Evolutionary conservation across 1,140 invertebrate genomes (phyloP).

Genomic region (Ganaspis sp.): DNA sequence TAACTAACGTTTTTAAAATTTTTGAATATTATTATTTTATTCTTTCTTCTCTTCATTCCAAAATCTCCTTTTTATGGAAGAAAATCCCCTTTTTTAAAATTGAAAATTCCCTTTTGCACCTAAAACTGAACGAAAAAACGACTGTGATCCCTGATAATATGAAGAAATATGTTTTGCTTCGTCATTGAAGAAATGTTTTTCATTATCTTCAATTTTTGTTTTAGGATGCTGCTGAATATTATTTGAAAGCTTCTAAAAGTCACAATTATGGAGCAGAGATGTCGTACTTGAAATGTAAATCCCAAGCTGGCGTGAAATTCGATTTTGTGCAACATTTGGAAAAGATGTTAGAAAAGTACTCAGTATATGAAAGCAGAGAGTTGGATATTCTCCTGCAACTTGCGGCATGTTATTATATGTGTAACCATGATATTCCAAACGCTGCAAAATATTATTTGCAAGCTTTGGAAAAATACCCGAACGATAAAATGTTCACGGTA

Average conservation of each 20-base stretch:
- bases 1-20: too few species aligned
- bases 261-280: constrained; percentile 15
- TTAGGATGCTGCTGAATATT: constrained; percentile 26
- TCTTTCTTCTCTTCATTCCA: too few species aligned
- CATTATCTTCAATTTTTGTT: too few species aligned
- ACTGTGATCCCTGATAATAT: too few species aligned
- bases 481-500: neutral
- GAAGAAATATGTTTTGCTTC: too few species aligned
- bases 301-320: neutral
- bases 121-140: too few species aligned
- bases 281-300: neutral
- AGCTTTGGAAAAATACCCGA: constrained; percentile 21
- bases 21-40: too few species aligned
- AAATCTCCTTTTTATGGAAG: too few species aligned
- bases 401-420: constrained; percentile 11
- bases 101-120: too few species aligned
- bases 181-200: too few species aligned
- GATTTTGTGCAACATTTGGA: constrained; percentile 22
- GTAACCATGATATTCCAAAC: constrained; percentile 5
- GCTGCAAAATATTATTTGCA: constrained; percentile 17
- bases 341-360: neutral
- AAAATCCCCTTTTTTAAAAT: too few species aligned
- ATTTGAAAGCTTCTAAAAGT: neutral
- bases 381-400: constrained; percentile 13
- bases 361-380: neutral